These are phyloP conservation scores for Dryoscopus gambensis DNA, from an alignment of 2,113 vertebrate genomes.

Conservation along the genomic window DNA sequence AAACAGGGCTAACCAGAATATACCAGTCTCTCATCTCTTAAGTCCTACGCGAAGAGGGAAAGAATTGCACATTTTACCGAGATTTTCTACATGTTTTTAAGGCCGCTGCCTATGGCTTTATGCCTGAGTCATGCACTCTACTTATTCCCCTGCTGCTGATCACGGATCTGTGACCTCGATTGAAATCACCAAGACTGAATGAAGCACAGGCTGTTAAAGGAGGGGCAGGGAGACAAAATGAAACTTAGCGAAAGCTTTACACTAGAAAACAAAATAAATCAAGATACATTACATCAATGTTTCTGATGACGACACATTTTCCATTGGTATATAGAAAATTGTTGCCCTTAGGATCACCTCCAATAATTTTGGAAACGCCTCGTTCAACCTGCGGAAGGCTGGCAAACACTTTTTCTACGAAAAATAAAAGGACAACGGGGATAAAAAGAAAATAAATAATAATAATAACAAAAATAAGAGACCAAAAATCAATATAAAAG, in stretches of 20 bases:
- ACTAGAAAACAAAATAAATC: background rate
- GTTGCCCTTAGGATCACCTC: constrained; percentile 91
- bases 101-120: background rate
- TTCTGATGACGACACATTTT: constrained; percentile 93
- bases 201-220: background rate
- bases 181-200: background rate
- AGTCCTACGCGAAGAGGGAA: background rate
- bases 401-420: constrained; percentile 87
- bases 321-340: constrained; percentile 97
- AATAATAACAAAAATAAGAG: too few species aligned
- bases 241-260: background rate
- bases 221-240: background rate
- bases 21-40: background rate
- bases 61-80: background rate
- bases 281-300: constrained; percentile 86
- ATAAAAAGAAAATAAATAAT: background rate
- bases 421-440: background rate
- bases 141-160: background rate
- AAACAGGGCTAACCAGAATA: constrained; percentile 8
- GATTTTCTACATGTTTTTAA: background rate
- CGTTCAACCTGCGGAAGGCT: constrained; percentile 95
- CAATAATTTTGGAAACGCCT: constrained; percentile 91
- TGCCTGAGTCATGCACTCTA: background rate
- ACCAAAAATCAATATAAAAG: too few species aligned
- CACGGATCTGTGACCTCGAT: background rate